These are phyloP conservation scores for Procambarus virginalis DNA, from an alignment of 1,140 invertebrate species.

Conservation along the genomic window DNA sequence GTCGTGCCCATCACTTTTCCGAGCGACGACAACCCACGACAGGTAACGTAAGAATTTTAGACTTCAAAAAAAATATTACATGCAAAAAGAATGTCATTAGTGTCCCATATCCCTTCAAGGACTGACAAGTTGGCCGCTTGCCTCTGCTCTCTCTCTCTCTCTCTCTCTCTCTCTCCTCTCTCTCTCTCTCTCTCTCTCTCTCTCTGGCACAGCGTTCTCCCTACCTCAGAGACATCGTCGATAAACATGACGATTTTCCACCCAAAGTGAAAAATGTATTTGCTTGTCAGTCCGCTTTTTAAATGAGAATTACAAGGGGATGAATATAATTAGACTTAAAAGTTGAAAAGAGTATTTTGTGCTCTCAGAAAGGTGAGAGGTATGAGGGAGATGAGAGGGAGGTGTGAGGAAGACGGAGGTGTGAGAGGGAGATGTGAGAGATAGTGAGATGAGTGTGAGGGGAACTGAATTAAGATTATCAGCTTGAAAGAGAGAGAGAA, in stretches of 20 bases:
- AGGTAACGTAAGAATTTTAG: background rate
- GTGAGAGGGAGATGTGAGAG: too few relatives aligned
- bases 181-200: background rate
- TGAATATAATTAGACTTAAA: background rate
- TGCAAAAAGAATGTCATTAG: background rate
- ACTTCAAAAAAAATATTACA: background rate
- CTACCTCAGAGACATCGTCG: too few relatives aligned
- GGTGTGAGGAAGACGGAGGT: background rate
- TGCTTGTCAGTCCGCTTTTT: background rate
- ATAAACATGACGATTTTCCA: too few relatives aligned
- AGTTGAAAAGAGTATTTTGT: background rate
- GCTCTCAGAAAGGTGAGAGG: background rate
- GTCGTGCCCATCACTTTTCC: background rate
- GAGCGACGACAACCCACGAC: constrained; percentile 1
- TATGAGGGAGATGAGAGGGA: background rate
- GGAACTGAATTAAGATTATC: background rate
- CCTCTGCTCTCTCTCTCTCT: background rate
- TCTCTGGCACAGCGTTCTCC: too few relatives aligned
- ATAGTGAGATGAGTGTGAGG: too few relatives aligned
- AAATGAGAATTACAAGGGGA: background rate
- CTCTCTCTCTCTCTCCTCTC: background rate
- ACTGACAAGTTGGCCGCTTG: constrained; percentile 22
- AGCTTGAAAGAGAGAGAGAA: background rate
- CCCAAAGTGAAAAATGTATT: too few relatives aligned
- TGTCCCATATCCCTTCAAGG: constrained; percentile 6